A percentile compares a stretch with the other conserved stretches of the same genome.
phyloP scores from a whole-genome alignment of 2,797 vertebrate species.

The Aselliscus stoliczkanus region DNA sequence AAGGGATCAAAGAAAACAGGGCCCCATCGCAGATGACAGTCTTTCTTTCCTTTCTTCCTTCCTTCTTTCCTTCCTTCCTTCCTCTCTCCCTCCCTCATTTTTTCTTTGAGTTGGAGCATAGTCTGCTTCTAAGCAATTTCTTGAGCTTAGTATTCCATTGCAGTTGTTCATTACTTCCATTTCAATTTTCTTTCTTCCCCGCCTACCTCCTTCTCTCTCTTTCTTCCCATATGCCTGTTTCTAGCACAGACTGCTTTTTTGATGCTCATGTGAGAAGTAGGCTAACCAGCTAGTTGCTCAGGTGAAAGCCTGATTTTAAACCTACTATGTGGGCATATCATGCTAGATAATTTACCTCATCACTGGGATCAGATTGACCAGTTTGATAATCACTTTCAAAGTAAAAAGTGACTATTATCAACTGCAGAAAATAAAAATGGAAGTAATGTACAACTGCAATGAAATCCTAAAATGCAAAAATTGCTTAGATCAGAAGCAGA shows the following conservation, averaged over 20 bases:
- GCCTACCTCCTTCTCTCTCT: neutral
- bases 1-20: neutral
- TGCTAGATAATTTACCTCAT: neutral
- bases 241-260: neutral
- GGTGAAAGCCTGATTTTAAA: neutral
- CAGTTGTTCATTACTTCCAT: neutral
- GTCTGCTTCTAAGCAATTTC: neutral
- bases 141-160: neutral
- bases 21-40: neutral
- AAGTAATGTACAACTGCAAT: neutral
- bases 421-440: neutral
- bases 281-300: neutral
- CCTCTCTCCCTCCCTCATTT: accelerated
- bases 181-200: neutral
- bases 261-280: neutral
- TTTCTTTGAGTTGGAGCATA: neutral
- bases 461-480: neutral
- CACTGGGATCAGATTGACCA: neutral
- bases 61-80: accelerated
- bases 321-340: neutral
- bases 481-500: neutral
- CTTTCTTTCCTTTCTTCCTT: accelerated
- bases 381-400: neutral
- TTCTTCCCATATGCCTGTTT: neutral
- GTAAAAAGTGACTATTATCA: neutral